phyloP scores from a whole-genome alignment of 1,140 invertebrate species.

The Lepidurus apus region DNA sequence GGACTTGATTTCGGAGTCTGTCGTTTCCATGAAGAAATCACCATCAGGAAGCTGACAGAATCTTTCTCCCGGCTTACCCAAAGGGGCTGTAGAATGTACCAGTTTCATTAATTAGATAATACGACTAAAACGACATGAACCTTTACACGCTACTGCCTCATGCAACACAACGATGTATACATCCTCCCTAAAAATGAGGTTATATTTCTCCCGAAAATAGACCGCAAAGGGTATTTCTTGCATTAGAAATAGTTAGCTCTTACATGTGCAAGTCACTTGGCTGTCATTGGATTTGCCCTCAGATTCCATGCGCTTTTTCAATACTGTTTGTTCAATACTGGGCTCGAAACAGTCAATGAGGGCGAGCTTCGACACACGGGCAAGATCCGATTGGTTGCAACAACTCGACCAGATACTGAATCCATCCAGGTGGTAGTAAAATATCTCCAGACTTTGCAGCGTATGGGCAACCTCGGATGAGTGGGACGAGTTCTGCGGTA shows the following conservation, averaged over 20 bases:
- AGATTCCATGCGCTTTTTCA: neutral
- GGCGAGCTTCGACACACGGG: neutral
- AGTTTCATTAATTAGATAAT: neutral
- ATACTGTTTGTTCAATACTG: neutral
- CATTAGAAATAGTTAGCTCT: neutral
- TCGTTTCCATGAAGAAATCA: constrained; percentile 7
- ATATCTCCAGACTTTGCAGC: neutral
- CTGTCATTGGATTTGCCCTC: neutral
- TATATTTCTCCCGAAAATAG: too few relatives aligned
- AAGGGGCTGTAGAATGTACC: neutral
- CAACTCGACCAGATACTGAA: neutral
- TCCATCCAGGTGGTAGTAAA: neutral
- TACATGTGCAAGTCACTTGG: neutral
- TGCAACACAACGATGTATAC: too few relatives aligned
- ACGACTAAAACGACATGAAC: too few relatives aligned
- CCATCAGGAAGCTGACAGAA: neutral
- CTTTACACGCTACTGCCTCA: too few relatives aligned
- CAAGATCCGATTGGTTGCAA: neutral
- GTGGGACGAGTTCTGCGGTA: neutral
- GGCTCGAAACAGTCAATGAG: neutral
- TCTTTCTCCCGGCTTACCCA: constrained; percentile 2
- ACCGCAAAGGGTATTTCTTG: too few relatives aligned
- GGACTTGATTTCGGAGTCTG: neutral
- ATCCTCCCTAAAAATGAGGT: too few relatives aligned
- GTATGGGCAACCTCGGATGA: neutral